A percentile compares a stretch with the other conserved stretches of the same genome.
These are phyloP conservation scores for Lates japonicus DNA, from an alignment of 2,797 vertebrate species.

Conservation along the genomic window DNA sequence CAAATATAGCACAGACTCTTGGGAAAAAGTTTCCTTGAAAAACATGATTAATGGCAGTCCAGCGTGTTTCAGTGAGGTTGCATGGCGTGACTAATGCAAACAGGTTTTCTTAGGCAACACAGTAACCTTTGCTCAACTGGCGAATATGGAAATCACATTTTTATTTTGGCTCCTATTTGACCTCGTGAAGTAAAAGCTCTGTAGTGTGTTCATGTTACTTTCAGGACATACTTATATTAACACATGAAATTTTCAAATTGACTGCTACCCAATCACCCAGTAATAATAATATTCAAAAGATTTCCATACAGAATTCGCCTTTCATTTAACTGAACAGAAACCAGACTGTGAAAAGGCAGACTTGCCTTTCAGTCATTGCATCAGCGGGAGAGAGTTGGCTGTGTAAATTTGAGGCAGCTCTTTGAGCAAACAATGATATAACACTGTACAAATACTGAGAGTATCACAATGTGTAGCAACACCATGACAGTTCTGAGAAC, in stretches of 20 bases:
- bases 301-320: neutral
- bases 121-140: slow-evolving; percentile 73
- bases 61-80: slow-evolving; percentile 63
- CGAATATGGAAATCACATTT: slow-evolving; percentile 60
- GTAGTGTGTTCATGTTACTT: neutral
- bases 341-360: slow-evolving; percentile 6
- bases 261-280: neutral
- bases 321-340: slow-evolving; percentile 26
- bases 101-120: slow-evolving; percentile 71
- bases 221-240: slow-evolving; percentile 22
- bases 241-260: neutral
- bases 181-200: slow-evolving; percentile 21
- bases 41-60: slow-evolving; percentile 73
- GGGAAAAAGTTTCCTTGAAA: slow-evolving; percentile 79
- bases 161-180: slow-evolving; percentile 36
- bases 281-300: neutral
- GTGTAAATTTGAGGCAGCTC: slow-evolving; percentile 71
- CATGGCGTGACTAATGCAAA: slow-evolving; percentile 77
- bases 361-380: slow-evolving; percentile 30
- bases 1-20: slow-evolving; percentile 82
- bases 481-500: slow-evolving; percentile 74
- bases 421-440: slow-evolving; percentile 84
- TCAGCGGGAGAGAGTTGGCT: slow-evolving; percentile 59
- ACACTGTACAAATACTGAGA: slow-evolving; percentile 73
- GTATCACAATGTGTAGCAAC: slow-evolving; percentile 72